These are phyloP conservation scores for Haplochromis vanheusdeni DNA, from an alignment of 2,113 vertebrate genomes.

Conservation along the genomic window DNA sequence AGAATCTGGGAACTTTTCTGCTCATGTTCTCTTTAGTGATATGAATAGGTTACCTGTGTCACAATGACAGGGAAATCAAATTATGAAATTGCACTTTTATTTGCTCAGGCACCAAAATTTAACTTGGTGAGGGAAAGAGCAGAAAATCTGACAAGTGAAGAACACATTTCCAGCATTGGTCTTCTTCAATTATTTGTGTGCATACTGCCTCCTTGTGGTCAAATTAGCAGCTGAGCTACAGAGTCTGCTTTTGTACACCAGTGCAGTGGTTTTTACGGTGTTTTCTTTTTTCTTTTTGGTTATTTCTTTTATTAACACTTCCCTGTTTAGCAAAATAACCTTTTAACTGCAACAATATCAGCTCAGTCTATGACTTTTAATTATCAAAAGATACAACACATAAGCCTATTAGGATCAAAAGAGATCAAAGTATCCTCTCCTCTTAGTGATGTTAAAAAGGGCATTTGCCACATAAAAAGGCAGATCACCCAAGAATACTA, in stretches of 20 bases:
- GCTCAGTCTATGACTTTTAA: not conserved
- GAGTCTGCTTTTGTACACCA: fast-evolving
- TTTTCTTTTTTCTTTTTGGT: not conserved
- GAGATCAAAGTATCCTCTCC: not conserved
- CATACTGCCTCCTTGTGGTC: conserved; percentile 44
- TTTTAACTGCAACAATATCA: not conserved
- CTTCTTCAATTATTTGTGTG: not conserved
- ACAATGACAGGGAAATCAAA: not conserved
- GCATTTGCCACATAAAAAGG: not conserved
- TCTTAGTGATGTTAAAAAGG: not conserved
- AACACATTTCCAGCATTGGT: not conserved
- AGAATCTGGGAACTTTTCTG: not conserved
- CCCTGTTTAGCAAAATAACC: not conserved
- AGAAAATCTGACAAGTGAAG: not conserved
- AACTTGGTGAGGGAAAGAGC: not conserved
- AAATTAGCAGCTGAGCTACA: not conserved
- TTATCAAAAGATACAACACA: not conserved
- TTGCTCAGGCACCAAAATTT: not conserved
- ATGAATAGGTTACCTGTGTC: not conserved
- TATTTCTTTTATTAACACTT: not conserved
- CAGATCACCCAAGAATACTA: not conserved
- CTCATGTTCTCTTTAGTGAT: not conserved
- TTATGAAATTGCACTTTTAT: not conserved
- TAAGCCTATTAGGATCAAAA: not conserved
- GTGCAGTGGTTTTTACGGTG: fast-evolving